Base-by-base conservation (phyloP, 2,113 vertebrate genomes). In the Balaeniceps rex region DNA sequence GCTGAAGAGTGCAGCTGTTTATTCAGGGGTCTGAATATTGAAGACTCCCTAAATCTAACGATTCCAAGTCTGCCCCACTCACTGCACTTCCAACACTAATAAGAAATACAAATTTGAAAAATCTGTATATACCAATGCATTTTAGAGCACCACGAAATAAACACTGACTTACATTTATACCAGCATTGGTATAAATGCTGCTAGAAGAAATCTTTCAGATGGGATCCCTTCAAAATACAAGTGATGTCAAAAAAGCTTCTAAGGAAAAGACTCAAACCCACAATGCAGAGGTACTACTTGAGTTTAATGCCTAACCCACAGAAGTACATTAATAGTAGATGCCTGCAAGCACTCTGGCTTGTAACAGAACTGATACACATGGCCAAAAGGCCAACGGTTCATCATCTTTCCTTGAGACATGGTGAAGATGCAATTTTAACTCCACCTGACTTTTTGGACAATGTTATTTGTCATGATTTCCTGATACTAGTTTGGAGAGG, bases 31-130 rank as follows among this genome's bases (percentile, higher is more conserved):
- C 84, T 94, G 78, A 94, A 90, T 94, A 94, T 60, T 90, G 94
- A 95, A 96, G 89, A 90, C 75, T 93, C 70, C 58, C 84, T 97
- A 89, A 94, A 96, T 93, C 93, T 93, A 90, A 94, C 88, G 89
- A 93, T 85, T 89, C 46, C 0, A 1, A 77, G 33, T 89, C 89
- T 93, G 57, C 29, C 58, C 74, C 66, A 77, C 66, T 96, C 90
- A 85, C 40, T 86, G 74, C 24, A 61, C 15, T 87, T 93, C 77
- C 84, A 93, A 83, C 84, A 77, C 46, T 68, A 80, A 54, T 86
- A 89, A 94, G 84, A 70, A 94, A 95, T 52, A 95, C 61, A 83
- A 79, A 93, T 86, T 80, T 90, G 78, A 94, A 79, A 90, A 90
- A 82, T 88, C 71, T 88, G 40, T 77, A 63, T 63, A 66, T 51